These are phyloP conservation scores for Phocoena phocoena DNA, from an alignment of 2,113 vertebrate genomes.

Conservation along the genomic window DNA sequence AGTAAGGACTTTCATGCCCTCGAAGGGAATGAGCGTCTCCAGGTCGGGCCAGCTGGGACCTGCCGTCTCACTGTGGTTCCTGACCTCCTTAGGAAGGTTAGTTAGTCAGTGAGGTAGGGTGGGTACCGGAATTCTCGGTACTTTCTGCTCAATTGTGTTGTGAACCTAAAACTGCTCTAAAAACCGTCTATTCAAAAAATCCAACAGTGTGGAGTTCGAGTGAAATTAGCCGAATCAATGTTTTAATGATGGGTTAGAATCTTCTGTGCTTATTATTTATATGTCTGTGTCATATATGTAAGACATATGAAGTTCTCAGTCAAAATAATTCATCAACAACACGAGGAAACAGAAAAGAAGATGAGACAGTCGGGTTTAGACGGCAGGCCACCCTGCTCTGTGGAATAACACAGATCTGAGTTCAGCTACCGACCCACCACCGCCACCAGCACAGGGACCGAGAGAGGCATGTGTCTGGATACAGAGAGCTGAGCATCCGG, in stretches of 20 bases:
- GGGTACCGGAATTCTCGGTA: background rate
- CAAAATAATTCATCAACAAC: background rate
- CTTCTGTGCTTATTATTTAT: background rate
- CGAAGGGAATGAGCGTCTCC: background rate
- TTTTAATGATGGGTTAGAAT: background rate
- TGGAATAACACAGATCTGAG: background rate
- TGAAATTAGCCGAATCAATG: background rate
- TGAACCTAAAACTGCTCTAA: background rate
- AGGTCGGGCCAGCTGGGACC: background rate
- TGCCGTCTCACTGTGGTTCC: background rate
- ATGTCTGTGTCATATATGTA: background rate
- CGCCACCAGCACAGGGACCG: background rate
- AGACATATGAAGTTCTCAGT: background rate
- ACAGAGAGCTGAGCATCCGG: background rate
- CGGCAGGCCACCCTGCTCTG: background rate
- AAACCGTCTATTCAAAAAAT: background rate
- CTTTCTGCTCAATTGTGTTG: background rate
- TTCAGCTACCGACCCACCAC: rapidly evolving
- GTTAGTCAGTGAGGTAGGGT: background rate
- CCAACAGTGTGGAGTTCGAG: background rate
- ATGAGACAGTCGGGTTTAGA: background rate
- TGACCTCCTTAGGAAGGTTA: background rate
- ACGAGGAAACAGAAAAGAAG: background rate
- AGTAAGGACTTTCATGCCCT: background rate
- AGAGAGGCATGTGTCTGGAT: background rate